These are phyloP conservation scores for Heterodera carotae DNA, from an alignment of 1,140 invertebrate species.

Conservation along the genomic window DNA sequence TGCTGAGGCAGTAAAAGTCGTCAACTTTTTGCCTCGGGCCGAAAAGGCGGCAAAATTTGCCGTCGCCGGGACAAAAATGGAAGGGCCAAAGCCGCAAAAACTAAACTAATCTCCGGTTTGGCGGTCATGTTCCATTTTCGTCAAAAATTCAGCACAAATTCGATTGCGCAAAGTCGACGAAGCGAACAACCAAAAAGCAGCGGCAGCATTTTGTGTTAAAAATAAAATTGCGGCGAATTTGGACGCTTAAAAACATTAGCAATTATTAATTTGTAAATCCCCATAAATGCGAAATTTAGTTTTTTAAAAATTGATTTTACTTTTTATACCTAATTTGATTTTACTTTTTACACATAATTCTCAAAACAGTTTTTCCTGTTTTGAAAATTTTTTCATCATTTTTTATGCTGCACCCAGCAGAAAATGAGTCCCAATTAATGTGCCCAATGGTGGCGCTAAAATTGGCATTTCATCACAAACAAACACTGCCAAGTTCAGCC, in stretches of 20 bases:
- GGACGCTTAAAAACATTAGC: too few relatives aligned
- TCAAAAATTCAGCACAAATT: slow-evolving; percentile 4
- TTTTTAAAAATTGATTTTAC: too few relatives aligned
- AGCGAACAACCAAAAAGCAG: neutral
- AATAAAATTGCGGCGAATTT: too few relatives aligned
- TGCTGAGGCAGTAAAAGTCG: neutral
- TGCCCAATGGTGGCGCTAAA: neutral
- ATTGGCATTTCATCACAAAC: neutral
- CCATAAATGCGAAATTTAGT: too few relatives aligned
- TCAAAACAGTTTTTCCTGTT: too few relatives aligned
- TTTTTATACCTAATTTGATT: neutral
- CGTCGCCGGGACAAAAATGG: neutral
- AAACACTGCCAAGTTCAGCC: neutral
- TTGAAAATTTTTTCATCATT: neutral
- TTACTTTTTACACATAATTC: neutral
- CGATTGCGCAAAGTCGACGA: neutral
- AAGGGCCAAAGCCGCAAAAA: too few relatives aligned
- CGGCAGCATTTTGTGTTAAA: neutral
- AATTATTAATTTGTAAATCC: too few relatives aligned
- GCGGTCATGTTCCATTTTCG: neutral
- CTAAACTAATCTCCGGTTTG: neutral
- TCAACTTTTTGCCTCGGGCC: neutral
- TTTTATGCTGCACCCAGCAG: neutral
- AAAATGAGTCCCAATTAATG: neutral
- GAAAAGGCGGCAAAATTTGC: neutral